These are phyloP conservation scores for Mirounga angustirostris DNA, from an alignment of 2,113 vertebrate genomes.

Conservation along the genomic window DNA sequence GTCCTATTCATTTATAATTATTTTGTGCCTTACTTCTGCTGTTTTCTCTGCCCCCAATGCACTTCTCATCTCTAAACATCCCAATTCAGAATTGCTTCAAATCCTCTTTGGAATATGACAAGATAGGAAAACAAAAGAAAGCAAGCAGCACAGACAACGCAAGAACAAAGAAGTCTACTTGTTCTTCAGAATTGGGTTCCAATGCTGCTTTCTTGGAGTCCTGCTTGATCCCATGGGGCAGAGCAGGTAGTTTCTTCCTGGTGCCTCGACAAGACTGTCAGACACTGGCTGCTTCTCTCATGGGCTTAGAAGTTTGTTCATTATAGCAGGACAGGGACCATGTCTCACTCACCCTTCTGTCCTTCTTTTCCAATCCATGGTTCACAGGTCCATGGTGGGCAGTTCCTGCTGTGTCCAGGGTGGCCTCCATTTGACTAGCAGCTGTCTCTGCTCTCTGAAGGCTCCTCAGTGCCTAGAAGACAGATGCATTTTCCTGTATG, in stretches of 20 bases:
- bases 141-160: neutral
- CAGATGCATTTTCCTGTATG: neutral
- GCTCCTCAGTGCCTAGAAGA: neutral
- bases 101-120: neutral
- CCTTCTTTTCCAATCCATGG: neutral
- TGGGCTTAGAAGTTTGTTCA: neutral
- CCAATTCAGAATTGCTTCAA: neutral
- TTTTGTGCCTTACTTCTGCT: neutral
- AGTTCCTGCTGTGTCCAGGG: neutral
- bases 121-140: neutral
- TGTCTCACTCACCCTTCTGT: neutral
- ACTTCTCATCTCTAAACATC: neutral
- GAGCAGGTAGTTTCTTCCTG: neutral
- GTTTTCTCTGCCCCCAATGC: neutral
- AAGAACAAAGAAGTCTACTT: neutral
- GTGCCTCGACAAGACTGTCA: neutral
- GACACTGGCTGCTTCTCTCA: neutral
- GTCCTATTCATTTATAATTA: neutral
- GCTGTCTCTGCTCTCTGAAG: neutral
- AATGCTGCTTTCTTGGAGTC: neutral
- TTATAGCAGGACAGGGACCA: neutral
- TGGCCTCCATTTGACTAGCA: neutral
- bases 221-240: too few relatives aligned
- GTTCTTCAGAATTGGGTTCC: neutral
- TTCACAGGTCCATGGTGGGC: rapidly evolving